These are phyloP conservation scores for Loripinus fragilis DNA, from an alignment of 2,888 invertebrate genomes.

Conservation along the genomic window DNA sequence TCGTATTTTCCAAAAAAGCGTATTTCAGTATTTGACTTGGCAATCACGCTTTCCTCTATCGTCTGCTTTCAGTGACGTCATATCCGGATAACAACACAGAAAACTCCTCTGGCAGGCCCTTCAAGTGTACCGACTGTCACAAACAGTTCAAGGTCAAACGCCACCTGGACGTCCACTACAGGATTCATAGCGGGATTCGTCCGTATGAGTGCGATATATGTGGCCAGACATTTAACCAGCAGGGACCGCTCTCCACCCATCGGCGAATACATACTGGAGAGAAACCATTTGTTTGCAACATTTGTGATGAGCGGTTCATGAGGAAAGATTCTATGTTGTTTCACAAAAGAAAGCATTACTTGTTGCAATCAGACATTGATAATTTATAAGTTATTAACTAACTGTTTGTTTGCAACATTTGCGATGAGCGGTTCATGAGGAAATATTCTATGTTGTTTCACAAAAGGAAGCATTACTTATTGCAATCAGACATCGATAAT, in stretches of 20 bases:
- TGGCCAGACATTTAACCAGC: constrained; percentile 4
- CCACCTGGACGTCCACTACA: background rate
- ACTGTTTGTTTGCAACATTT: background rate
- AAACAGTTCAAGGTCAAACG: background rate
- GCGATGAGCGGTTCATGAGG: background rate
- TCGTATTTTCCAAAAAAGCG: no score
- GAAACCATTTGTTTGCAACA: background rate
- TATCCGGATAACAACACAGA: background rate
- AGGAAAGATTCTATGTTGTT: constrained; percentile 5
- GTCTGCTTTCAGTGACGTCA: background rate
- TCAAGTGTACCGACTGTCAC: background rate
- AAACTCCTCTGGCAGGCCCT: background rate
- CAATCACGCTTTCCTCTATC: no score
- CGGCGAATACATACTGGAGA: background rate
- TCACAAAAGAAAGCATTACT: background rate
- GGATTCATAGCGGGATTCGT: background rate
- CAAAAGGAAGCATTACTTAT: background rate
- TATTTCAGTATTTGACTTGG: no score
- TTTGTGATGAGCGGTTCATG: background rate
- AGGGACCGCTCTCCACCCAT: background rate
- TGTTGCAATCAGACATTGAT: background rate
- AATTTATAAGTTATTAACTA: no score
- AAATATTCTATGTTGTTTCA: constrained; percentile 3
- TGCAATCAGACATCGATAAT: background rate
- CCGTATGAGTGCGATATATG: background rate